Evolutionary conservation across 1,140 invertebrate genomes (phyloP), one percentile per base, ranked within the genome.

Genomic region (Saxidomus purpurata): DNA sequence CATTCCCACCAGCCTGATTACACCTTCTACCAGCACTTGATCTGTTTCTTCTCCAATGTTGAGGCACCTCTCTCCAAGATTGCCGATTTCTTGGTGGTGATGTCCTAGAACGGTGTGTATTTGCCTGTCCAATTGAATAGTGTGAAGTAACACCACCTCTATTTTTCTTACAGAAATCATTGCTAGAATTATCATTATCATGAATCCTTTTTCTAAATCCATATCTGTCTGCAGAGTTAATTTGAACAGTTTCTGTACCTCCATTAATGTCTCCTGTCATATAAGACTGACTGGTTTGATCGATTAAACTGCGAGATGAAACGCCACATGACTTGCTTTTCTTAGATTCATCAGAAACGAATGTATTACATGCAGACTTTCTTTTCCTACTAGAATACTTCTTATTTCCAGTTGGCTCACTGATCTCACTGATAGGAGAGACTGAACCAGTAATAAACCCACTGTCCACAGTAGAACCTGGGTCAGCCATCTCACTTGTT

Each of bases 31-130:
- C 55, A 11, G 25, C 28, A 36, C 28, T 38, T 19, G 47, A 22
- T 79, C 76, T 79, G 49, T 36, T 79, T 79, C 49, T 79, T n/a
- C 76, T 52, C 4, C 0, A 22, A 55, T 59, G 25, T 59, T 79
- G 76, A 31, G 47, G 9, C 4, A 28, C 9, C 3, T 79, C 47
- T 34, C 76, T 28, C 47, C 76, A 36, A 6, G 76, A 55, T 15
- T 49, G 47, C 17, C 49, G 0, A 55, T 25, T 49, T 28, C 76
- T n/a, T 55, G 49, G 47, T 1, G 76, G 76, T 22, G 76, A 79
- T 8, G 13, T 52, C 11, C 28, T 25, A 79, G 47, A 55, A 52
- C 47, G 19, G 17, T 76, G n/a, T 38, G 34, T 0, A 76, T 76
- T 49, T 47, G 38, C 22, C 22, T 76, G 71, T 25, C 3, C n/a